Evolutionary conservation across 1,140 invertebrate species (phyloP).

Genomic region (Lanistes nyassanus): DNA sequence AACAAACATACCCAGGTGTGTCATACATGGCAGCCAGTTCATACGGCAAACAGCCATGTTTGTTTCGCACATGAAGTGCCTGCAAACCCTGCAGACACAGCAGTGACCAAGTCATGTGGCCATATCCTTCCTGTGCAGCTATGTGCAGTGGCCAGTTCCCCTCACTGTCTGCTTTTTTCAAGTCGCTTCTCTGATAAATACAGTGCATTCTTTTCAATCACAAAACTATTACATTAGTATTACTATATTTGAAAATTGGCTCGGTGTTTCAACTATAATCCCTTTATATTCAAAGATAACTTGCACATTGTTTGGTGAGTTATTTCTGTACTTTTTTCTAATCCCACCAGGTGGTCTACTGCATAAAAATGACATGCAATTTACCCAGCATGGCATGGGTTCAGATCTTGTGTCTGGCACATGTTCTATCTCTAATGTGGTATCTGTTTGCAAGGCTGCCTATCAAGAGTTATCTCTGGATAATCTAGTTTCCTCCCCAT

Average conservation of each 20-base stretch:
- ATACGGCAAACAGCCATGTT: constrained; percentile 47
- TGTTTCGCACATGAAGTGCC: constrained; percentile 45
- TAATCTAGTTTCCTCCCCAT: too few relatives aligned
- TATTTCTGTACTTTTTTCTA: too few relatives aligned
- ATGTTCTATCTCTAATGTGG: too few relatives aligned
- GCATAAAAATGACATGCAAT: too few relatives aligned
- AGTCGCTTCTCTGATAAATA: constrained; percentile 47
- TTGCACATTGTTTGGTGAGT: neutral
- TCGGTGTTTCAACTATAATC: neutral
- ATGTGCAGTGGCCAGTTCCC: constrained; percentile 59
- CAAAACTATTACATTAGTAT: constrained; percentile 9
- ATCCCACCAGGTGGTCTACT: too few relatives aligned
- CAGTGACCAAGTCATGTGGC: constrained; percentile 51
- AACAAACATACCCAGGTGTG: constrained; percentile 43
- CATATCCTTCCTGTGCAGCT: constrained; percentile 50
- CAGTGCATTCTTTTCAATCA: too few relatives aligned
- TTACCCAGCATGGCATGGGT: too few relatives aligned
- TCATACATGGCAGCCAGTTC: constrained; percentile 47
- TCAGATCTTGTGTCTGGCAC: too few relatives aligned
- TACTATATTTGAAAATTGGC: neutral
- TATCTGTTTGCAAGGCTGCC: too few relatives aligned
- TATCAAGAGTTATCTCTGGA: too few relatives aligned
- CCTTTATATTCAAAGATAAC: neutral
- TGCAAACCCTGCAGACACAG: constrained; percentile 39
- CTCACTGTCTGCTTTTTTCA: constrained; percentile 41